A percentile compares a stretch with the other conserved stretches of the same genome.
phyloP scores from a whole-genome alignment of 2,797 vertebrate genomes.

The Sparidentex hasta region DNA sequence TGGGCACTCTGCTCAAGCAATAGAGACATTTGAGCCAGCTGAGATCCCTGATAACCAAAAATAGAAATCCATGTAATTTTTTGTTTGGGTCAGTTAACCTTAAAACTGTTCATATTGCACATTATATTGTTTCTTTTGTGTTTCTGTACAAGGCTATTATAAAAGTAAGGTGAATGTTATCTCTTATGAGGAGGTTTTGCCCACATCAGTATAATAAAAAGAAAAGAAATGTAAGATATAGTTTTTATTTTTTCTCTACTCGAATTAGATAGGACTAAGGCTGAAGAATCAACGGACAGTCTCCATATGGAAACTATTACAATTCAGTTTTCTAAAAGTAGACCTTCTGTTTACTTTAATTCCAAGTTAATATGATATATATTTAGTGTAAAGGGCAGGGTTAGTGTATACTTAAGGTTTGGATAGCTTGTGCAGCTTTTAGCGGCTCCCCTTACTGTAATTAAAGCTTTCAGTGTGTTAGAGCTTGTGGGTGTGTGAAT shows the following conservation, averaged over 20 bases:
- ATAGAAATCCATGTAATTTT: neutral
- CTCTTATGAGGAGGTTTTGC: neutral
- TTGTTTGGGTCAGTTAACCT: slow-evolving; percentile 21
- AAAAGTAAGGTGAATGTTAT: slow-evolving; percentile 5
- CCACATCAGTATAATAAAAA: neutral
- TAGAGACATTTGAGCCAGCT: slow-evolving; percentile 11
- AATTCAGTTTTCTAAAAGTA: slow-evolving; percentile 59
- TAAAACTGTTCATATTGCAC: neutral
- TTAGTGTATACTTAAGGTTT: slow-evolving; percentile 81
- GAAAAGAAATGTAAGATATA: neutral
- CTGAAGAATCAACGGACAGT: slow-evolving; percentile 13
- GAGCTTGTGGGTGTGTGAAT: slow-evolving; percentile 65
- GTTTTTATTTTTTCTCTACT: slow-evolving; percentile 16
- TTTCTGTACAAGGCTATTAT: neutral
- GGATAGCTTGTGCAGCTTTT: slow-evolving; percentile 75
- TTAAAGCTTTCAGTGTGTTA: slow-evolving; percentile 75
- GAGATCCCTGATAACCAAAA: slow-evolving; percentile 3
- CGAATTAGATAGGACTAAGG: slow-evolving; percentile 8
- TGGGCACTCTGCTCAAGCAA: slow-evolving; percentile 18
- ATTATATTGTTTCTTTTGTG: slow-evolving; percentile 10
- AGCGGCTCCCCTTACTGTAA: slow-evolving; percentile 76
- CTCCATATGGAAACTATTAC: slow-evolving; percentile 58
- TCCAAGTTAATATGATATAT: slow-evolving; percentile 72
- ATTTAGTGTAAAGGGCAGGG: slow-evolving; percentile 67
- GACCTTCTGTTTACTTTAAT: slow-evolving; percentile 68